Evolutionary conservation across 2,888 invertebrate genomes (phyloP).

Genomic region (Drosophila atroscutellata): DNA sequence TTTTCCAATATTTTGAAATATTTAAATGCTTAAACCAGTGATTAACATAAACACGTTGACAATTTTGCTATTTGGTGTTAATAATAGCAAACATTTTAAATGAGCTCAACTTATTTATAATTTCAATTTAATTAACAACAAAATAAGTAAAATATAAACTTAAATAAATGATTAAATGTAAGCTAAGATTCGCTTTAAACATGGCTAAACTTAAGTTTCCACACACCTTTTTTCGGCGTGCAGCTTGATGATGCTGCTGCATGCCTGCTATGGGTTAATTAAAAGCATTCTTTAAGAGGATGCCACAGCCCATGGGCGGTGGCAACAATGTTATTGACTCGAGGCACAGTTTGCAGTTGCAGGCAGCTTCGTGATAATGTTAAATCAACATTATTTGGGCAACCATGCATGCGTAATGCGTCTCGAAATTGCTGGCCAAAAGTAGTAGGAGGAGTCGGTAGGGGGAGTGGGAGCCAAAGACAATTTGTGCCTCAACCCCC

Average conservation of each 20-base stretch:
- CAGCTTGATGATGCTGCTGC: background rate
- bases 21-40: no score
- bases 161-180: no score
- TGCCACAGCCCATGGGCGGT: slow-evolving; percentile 8
- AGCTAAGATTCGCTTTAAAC: no score
- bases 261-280: background rate
- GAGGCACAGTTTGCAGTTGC: slow-evolving; percentile 34
- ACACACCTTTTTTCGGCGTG: no score
- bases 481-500: slow-evolving; percentile 64
- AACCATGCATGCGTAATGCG: slow-evolving; percentile 83
- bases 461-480: slow-evolving; percentile 47
- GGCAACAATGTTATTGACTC: slow-evolving; percentile 45
- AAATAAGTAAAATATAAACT: no score
- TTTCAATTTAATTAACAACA: no score
- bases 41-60: no score
- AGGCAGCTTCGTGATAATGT: slow-evolving; percentile 71
- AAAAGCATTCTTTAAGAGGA: slow-evolving; percentile 2
- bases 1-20: no score
- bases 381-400: slow-evolving; percentile 84
- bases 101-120: no score
- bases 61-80: no score
- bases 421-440: slow-evolving; percentile 68
- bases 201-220: no score
- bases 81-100: no score
- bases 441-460: background rate